Evolutionary conservation across 2,113 vertebrate genomes (phyloP), one percentile per base, ranked within the genome.

Genomic region (Pipra filicauda): DNA sequence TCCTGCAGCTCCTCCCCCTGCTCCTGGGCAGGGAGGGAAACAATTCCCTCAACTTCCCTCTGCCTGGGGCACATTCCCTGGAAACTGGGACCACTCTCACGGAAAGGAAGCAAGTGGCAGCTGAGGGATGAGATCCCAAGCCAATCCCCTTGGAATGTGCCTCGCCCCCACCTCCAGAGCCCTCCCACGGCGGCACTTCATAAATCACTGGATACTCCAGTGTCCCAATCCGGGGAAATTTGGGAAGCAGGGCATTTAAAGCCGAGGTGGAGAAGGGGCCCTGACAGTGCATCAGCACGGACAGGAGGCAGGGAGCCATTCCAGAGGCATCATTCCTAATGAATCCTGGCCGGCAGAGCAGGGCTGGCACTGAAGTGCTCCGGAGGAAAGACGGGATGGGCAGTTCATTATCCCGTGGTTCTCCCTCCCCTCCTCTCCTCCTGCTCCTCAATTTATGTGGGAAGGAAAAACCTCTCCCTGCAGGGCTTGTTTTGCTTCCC

Each of bases 241-340:
- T 88, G 83, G 74, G 58, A 90, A 74, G 30, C 41, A 69, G 44
- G 58, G 83, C 80, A 6, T 39, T 67, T 48, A 88, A 88, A 94
- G 78, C 41, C 57, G 48, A 90, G 90, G 86, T 96, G 90, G 92
- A 64, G 91, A 94, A 94, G 77, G 92, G 73, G 59, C 78, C 35
- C 95, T 81, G 95, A 81, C 90, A 92, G 92, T 24, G 78, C 83
- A 88, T 91, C 91, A 91, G 88, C 81, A 80, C 65, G 80, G 89
- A 31, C 84, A 78, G 15, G 79, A 80, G 54, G 80, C 87, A 73
- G 84, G 49, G 57, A 79, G 69, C 92, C 76, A 73, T 66, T 92
- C 92, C 51, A n/a, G 77, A 84, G 89, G 55, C 89, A 48, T 71
- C 86, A 62, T 69, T 80, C 82, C 92, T 92, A 88, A 92, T 88